A percentile compares a stretch with the other conserved stretches of the same genome.
Conservation (phyloP, 1,140 invertebrate species). For the Zaprionus capensis region DNA sequence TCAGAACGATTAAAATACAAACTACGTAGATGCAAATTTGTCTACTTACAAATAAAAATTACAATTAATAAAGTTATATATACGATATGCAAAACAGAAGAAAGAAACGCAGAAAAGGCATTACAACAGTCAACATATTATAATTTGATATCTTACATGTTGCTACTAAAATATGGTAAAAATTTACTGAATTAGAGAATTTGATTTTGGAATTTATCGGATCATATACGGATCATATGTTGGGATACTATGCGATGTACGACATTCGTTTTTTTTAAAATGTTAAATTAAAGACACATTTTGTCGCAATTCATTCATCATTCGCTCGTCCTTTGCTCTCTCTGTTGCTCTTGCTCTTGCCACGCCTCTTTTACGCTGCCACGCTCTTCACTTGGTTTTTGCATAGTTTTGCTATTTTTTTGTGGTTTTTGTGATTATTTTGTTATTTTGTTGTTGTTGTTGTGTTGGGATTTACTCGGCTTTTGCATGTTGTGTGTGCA, state of each 20-base stretch:
- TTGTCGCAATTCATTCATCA: conserved; percentile 15
- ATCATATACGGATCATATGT: conserved; percentile 16
- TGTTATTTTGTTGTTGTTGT: conserved; percentile 51
- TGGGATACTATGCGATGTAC: conserved; percentile 14
- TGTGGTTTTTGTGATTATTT: conserved; percentile 55
- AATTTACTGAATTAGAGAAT: neutral
- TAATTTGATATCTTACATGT: conserved; percentile 32
- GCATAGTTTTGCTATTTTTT: conserved; percentile 76
- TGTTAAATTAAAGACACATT: conserved; percentile 72
- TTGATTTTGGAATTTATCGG: conserved; percentile 23
- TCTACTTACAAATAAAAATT: conserved; percentile 38
- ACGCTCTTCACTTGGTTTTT: conserved; percentile 71
- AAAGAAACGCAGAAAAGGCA: conserved; percentile 17
- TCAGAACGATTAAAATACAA: conserved; percentile 28
- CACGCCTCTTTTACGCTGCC: conserved; percentile 34
- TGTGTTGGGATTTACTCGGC: conserved; percentile 70
- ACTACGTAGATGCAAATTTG: conserved; percentile 28
- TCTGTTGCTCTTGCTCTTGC: conserved; percentile 21
- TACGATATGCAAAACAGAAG: conserved; percentile 29
- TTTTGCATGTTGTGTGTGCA: conserved; percentile 65
- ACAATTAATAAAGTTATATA: conserved; percentile 28
- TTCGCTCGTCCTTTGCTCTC: conserved; percentile 6
- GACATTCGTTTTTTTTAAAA: conserved; percentile 37
- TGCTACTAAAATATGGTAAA: conserved; percentile 18
- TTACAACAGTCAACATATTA: conserved; percentile 21